phyloP scores from a whole-genome alignment of 2,888 invertebrate genomes.

The Mimachlamys varia region DNA sequence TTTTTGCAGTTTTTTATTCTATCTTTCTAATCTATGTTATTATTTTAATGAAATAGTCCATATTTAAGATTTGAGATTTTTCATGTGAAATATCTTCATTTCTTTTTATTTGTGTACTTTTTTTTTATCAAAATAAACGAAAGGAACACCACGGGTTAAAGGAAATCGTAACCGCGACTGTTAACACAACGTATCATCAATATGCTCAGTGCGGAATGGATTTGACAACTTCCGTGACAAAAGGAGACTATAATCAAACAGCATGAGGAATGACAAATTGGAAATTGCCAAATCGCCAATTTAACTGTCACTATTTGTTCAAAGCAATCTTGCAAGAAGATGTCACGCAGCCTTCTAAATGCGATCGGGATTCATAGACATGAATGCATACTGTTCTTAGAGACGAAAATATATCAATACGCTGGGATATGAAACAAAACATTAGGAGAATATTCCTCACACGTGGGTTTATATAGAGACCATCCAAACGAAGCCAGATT shows the following conservation, averaged over 20 bases:
- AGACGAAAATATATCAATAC: not conserved
- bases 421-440: not conserved
- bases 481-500: not conserved
- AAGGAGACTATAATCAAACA: not conserved
- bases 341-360: not conserved
- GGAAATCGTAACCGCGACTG: not conserved
- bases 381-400: not conserved
- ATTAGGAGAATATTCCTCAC: not conserved
- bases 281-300: slow-evolving; percentile 1
- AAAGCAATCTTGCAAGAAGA: not conserved
- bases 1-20: not conserved
- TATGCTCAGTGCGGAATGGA: not conserved
- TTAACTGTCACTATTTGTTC: slow-evolving; percentile 7
- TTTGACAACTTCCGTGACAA: not conserved
- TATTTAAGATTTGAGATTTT: too few relatives aligned
- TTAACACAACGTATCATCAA: not conserved
- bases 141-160: not conserved
- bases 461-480: not conserved
- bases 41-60: not conserved
- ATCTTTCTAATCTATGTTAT: not conserved
- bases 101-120: too few relatives aligned
- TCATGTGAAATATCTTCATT: too few relatives aligned
- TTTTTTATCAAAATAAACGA: not conserved
- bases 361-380: not conserved
- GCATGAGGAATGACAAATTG: slow-evolving; percentile 29